Evolutionary conservation across 2,888 invertebrate genomes (phyloP).

Genomic region (Meganola albula): DNA sequence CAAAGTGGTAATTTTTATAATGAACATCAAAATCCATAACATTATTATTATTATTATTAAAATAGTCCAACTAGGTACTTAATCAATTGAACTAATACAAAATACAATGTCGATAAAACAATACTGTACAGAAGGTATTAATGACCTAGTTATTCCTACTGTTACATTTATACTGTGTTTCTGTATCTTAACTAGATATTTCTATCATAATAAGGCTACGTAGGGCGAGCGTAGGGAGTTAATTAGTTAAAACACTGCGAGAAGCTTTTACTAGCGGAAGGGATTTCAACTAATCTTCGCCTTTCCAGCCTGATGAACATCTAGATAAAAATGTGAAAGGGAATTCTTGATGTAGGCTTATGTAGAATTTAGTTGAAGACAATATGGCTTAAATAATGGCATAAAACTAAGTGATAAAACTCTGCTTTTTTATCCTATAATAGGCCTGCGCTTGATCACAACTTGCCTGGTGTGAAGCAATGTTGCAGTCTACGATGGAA

Average conservation of each 20-base stretch:
- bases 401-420: too few relatives aligned
- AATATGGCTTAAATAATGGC: too few relatives aligned
- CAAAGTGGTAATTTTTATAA: not conserved
- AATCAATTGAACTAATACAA: conserved; percentile 12
- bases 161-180: not conserved
- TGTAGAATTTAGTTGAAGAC: too few relatives aligned
- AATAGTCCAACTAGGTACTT: conserved; percentile 6
- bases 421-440: too few relatives aligned
- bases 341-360: not conserved
- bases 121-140: not conserved
- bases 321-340: conserved; percentile 12
- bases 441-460: too few relatives aligned
- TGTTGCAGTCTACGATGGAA: too few relatives aligned
- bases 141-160: not conserved
- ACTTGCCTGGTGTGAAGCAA: too few relatives aligned
- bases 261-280: conserved; percentile 17
- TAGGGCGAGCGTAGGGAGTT: conserved; percentile 13
- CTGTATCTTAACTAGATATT: conserved; percentile 7
- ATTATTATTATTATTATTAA: not conserved
- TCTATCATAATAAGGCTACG: conserved; percentile 10
- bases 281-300: conserved; percentile 14
- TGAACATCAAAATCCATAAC: not conserved
- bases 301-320: conserved; percentile 17
- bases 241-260: conserved; percentile 19
- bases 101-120: not conserved